phyloP scores from a whole-genome alignment of 2,113 vertebrate genomes.

The Hyperopisus bebe region DNA sequence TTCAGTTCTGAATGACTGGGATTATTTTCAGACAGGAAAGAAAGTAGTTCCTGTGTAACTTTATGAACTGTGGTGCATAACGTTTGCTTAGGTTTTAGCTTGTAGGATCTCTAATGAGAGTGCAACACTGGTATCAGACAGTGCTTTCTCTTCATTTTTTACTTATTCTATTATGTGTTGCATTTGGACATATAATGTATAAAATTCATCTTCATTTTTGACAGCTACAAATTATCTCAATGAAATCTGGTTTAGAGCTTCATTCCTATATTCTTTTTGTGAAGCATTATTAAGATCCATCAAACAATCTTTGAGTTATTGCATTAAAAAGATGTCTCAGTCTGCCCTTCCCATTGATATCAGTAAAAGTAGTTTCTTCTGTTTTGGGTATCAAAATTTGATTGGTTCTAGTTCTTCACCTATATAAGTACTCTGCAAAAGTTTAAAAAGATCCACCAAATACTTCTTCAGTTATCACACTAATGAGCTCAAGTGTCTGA shows the following conservation, averaged over 20 bases:
- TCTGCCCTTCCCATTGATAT: background rate
- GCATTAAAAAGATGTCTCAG: background rate
- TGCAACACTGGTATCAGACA: background rate
- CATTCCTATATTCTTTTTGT: background rate
- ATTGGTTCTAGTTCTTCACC: no score
- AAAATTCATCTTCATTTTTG: background rate
- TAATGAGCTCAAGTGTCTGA: no score
- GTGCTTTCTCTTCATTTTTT: background rate
- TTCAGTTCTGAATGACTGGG: background rate
- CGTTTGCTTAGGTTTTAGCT: background rate
- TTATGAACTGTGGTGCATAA: background rate
- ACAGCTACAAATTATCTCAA: background rate
- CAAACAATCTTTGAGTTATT: background rate
- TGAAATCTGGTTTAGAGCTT: background rate
- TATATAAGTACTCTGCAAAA: no score
- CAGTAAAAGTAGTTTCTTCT: background rate
- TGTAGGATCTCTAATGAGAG: background rate
- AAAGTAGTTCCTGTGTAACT: background rate
- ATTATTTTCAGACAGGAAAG: background rate
- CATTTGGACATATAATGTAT: background rate
- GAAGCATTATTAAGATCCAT: background rate
- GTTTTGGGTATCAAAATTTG: background rate
- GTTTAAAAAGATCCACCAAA: no score
- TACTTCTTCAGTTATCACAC: no score
- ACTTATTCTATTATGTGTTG: background rate